phyloP scores from a whole-genome alignment of 2,113 vertebrate genomes.

The Aythya baeri region DNA sequence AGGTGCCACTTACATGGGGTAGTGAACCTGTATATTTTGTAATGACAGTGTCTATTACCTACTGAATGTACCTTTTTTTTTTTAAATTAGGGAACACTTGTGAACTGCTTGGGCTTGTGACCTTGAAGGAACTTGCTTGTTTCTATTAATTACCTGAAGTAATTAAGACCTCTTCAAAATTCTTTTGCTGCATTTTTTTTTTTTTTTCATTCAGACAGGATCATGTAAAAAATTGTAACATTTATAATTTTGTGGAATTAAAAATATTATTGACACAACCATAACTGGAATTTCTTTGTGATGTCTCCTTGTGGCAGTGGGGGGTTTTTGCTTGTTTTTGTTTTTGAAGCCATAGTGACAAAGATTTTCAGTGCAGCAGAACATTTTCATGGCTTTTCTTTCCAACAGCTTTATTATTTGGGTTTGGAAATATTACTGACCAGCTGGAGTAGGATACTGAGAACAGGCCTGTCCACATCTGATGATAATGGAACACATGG shows the following conservation, averaged over 20 bases:
- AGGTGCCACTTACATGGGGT: not conserved
- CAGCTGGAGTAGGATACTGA: not conserved
- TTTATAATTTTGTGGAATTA: not conserved
- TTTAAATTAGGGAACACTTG: not conserved
- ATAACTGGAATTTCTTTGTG: not conserved
- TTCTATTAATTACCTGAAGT: not conserved
- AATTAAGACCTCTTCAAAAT: not conserved
- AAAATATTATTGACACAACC: not conserved
- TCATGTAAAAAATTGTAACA: not conserved
- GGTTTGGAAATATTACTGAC: not conserved
- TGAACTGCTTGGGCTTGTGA: not conserved
- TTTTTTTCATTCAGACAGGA: not conserved
- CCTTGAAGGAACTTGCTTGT: not conserved
- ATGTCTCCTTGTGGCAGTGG: not conserved
- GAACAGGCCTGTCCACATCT: not conserved
- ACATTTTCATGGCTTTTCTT: not conserved
- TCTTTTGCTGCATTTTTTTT: not conserved
- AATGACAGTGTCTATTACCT: not conserved
- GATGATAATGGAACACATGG: not conserved
- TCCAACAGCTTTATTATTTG: not conserved
- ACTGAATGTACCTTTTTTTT: not conserved
- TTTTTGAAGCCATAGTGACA: not conserved
- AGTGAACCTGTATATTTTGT: not conserved
- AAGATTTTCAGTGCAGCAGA: not conserved
- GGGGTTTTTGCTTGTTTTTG: not conserved